Base-by-base conservation (phyloP, 1,140 invertebrate species). In the Saccostrea echinata region DNA sequence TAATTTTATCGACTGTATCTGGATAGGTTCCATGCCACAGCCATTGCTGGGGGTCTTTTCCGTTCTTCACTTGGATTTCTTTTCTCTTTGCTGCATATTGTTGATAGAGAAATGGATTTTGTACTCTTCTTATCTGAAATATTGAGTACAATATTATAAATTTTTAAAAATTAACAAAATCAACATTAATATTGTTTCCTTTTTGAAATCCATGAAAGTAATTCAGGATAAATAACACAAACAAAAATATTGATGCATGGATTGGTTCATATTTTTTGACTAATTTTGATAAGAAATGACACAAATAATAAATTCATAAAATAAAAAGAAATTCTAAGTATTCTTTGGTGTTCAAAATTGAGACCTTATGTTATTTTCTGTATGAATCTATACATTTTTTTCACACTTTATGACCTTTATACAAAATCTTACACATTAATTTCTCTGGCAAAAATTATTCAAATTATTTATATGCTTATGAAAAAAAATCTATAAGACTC, bases 111-210 rank as follows among this genome's bases (percentile, higher is more conserved):
- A 18, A 43, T 16, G 64, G 68, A 81, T 92, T 92, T 80, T 92
- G 91, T 16, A 92, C 86, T 83, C 90, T 81, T 30, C 88, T 64
- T 88, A 92, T 91, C 91, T 92, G 53, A 64, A 84, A n/a, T n/a
- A n/a, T n/a, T n/a, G n/a, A n/a, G n/a, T n/a, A n/a, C n/a, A 3
- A 6, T 43, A 43, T 43, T 1, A 88, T 43, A 4, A 27, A 12
- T 16, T 13, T n/a, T 30, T 33, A 13, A 18, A n/a, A n/a, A 33
- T 76, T 27, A 0, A 33, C 9, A 76, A 21, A 76, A 11, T 27
- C 12, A 21, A 0, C 24, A 33, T 30, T 4, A 12, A 24, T 13
- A 12, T 18, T 30, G 6, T 16, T 33, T 16, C 3, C 13, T 18
- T 4, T 27, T 13, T 76, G 13, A 6, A 76, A 24, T 27, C 24